Base-by-base conservation (phyloP, 1,140 invertebrate species). In the Sminthurinus signatus region DNA sequence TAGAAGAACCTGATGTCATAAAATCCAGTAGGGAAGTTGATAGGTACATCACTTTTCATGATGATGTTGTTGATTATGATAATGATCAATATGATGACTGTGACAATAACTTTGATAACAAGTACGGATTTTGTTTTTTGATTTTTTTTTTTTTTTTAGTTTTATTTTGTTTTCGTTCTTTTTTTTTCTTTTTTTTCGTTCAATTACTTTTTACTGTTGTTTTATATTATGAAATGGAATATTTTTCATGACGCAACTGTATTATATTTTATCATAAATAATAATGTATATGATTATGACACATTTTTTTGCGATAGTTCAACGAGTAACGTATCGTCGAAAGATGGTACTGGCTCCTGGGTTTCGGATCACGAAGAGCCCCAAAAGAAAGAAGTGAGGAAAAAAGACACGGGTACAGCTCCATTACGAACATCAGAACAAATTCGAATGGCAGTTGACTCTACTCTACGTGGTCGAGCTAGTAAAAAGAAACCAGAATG, bases 1-100 rank as follows among this genome's bases (percentile, higher is more conserved):
- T 64, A n/a, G 70, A 71, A 23, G 70, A 72, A 61, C 70, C 70
- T 17, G 70, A 72, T 56, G 54, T 72, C 23, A 62, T 72, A 25
- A 72, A 72, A 63, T 28, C 51, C 32, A 46, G 59, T 36, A n/a
- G n/a, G n/a, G 32, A 8, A 15, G 15, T 8, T 15, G 5, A 36
- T 8, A 36, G 32, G 44, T 48, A 48, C 44, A 48, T 48, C 44
- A 48, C 17, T 10, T 19, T 48, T 48, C 4, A 5, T 48, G 44
- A 48, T 48, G 44, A 54, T 54, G n/a, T 12, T 56, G 27, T 23
- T 32, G 27, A 56, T 31, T 4, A 54, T 54, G 17, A 27, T 54
- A 12, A 54, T 54, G 17, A n/a, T 48, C 4, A 5, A 10, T 5
- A 48, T 48, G 44, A 54, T 54, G n/a, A 28, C 36, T 10, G 15